These are phyloP conservation scores for Rambutsinella grinnellia DNA, from an alignment of 2,888 invertebrate species.

Conservation along the genomic window DNA sequence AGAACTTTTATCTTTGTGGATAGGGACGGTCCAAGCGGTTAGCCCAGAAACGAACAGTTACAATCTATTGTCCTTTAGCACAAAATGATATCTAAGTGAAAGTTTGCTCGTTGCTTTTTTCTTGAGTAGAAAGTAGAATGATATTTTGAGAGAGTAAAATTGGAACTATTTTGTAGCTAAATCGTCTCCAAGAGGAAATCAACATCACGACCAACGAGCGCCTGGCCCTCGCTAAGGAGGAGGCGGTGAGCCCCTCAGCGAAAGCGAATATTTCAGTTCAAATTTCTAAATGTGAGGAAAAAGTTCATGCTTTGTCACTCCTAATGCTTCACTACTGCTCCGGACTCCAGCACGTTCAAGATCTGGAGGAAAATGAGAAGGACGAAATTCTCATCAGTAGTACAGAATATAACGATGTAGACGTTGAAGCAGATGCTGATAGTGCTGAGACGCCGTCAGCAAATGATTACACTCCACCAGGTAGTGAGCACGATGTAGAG, in stretches of 20 bases:
- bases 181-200: slow-evolving; percentile 74
- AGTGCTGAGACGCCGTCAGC: background rate
- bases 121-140: slow-evolving; percentile 57
- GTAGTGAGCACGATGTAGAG: slow-evolving; percentile 20
- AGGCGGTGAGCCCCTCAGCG: slow-evolving; percentile 69
- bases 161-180: slow-evolving; percentile 71
- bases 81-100: no score
- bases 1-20: background rate
- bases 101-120: no score
- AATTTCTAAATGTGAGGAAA: slow-evolving; percentile 81
- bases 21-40: background rate
- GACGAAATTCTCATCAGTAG: slow-evolving; percentile 48
- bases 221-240: slow-evolving; percentile 71
- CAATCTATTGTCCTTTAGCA: no score
- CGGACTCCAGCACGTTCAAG: slow-evolving; percentile 87
- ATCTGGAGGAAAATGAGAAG: slow-evolving; percentile 68
- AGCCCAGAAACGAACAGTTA: background rate
- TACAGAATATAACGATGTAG: slow-evolving; percentile 18
- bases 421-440: background rate
- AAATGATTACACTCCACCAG: slow-evolving; percentile 4
- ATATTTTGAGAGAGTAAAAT: slow-evolving; percentile 51
- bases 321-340: slow-evolving; percentile 96
- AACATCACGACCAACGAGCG: slow-evolving; percentile 78
- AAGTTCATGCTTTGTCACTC: slow-evolving; percentile 91
- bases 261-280: slow-evolving; percentile 68